Evolutionary conservation across 2,797 vertebrate genomes (phyloP), one percentile per base, ranked within the genome.

Genomic region (Danionella dracula): DNA sequence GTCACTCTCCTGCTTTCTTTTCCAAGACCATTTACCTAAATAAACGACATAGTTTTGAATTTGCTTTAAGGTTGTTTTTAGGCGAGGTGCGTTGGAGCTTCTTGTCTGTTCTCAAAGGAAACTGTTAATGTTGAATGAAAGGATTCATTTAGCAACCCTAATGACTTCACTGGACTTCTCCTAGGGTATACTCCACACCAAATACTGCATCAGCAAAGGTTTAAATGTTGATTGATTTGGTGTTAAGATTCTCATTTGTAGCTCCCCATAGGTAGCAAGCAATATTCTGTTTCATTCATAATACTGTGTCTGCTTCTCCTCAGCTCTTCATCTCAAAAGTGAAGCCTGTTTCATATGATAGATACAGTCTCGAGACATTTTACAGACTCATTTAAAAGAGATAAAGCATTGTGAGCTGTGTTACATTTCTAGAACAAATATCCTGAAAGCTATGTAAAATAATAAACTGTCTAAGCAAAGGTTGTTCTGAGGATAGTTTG

Each of bases 211-310:
- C 23, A 61, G 11, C 5, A 37, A 56, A 62, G 41, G 54, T 68
- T 71, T 64, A 64, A 68, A 68, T 40, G 49, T 32, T 53, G 57
- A 72, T 77, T 64, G 70, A 72, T 74, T 67, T 60, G 21, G 31
- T 42, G 57, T 48, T 66, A 53, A 66, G 15, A 37, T 15, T 40
- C 7, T 31, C n/a, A 58, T 62, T 37, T n/a, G 37, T 65, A 12
- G 9, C 35, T 55, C 17, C 31, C 44, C 37, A 4, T 53, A 44
- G 53, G 41, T 45, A 40, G 49, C 41, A 61, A 40, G 49, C 41
- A 61, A 45, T 45, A 48, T 64, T 34, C 51, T 34, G 46, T 57
- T 57, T 70, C 42, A 50, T 67, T 61, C 55, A 35, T 60, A 19
- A 38, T 45, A 60, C 69, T 9, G 55, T 68, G 64, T 59, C 15